A percentile compares a stretch with the other conserved stretches of the same genome.
Evolutionary conservation across 2,797 vertebrate species (phyloP).

Genomic region (Galago senegalensis): DNA sequence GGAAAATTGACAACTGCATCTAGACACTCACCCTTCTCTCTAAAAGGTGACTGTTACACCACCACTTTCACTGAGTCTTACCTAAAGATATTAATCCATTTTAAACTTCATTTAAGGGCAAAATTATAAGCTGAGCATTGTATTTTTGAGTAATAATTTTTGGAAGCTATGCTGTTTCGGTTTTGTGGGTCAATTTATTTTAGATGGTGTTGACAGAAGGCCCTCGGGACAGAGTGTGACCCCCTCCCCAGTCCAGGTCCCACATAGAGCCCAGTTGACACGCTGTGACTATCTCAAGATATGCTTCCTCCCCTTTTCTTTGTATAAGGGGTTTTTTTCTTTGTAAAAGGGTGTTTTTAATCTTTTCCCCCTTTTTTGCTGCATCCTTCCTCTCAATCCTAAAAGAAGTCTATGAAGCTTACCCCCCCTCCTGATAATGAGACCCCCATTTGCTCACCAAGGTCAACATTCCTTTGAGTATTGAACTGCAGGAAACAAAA

Average conservation of each 20-base stretch:
- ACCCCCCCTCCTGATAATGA: neutral
- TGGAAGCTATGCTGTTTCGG: neutral
- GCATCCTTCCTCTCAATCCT: neutral
- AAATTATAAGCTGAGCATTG: neutral
- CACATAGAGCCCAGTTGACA: fast-evolving
- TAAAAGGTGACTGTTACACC: fast-evolving
- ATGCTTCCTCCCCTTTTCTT: neutral
- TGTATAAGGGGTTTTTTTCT: neutral
- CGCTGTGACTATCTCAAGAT: neutral
- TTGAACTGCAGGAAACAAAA: conserved; percentile 7
- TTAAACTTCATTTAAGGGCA: neutral
- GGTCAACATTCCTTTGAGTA: neutral
- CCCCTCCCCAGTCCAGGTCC: neutral
- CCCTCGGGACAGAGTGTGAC: neutral
- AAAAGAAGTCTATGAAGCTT: conserved; percentile 42
- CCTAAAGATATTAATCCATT: neutral
- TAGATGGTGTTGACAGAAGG: neutral
- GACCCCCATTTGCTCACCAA: neutral
- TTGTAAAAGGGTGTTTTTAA: neutral
- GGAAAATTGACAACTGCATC: neutral
- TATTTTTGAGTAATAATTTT: neutral
- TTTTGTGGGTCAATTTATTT: neutral
- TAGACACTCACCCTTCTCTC: neutral
- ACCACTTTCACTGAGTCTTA: neutral
- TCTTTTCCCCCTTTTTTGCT: neutral